phyloP scores from a whole-genome alignment of 2,797 vertebrate genomes.

The Pteropus rufus region DNA sequence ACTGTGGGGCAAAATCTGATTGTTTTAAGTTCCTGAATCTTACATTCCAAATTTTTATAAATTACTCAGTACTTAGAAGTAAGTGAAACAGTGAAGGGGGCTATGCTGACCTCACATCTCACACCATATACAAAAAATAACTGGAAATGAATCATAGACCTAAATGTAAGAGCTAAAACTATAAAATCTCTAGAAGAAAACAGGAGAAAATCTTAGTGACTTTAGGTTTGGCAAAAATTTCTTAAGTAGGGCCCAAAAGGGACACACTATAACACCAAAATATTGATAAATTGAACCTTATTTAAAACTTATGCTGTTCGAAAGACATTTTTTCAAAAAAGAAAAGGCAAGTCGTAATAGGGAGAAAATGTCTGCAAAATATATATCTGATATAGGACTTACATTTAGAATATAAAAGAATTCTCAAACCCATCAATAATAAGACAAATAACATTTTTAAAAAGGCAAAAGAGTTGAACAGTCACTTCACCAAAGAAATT shows the following conservation, averaged over 20 bases:
- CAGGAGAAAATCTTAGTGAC: not conserved
- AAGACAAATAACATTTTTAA: not conserved
- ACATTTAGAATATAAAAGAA: not conserved
- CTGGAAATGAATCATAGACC: not conserved
- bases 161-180: not conserved
- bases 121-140: not conserved
- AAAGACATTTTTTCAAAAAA: slow-evolving; percentile 2
- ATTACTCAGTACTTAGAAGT: not conserved
- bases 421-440: not conserved
- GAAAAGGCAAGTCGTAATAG: not conserved
- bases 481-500: not conserved
- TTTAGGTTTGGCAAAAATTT: not conserved
- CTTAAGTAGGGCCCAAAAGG: not conserved
- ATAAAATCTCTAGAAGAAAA: not conserved
- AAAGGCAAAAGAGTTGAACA: not conserved
- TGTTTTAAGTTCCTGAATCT: not conserved
- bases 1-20: not conserved
- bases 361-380: slow-evolving; percentile 9
- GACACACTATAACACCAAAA: not conserved
- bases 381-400: not conserved
- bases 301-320: not conserved
- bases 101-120: not conserved
- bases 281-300: not conserved
- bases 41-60: not conserved
- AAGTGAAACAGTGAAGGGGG: not conserved